Evolutionary conservation across 2,888 invertebrate species (phyloP).

Genomic region (Lymantria dispar): DNA sequence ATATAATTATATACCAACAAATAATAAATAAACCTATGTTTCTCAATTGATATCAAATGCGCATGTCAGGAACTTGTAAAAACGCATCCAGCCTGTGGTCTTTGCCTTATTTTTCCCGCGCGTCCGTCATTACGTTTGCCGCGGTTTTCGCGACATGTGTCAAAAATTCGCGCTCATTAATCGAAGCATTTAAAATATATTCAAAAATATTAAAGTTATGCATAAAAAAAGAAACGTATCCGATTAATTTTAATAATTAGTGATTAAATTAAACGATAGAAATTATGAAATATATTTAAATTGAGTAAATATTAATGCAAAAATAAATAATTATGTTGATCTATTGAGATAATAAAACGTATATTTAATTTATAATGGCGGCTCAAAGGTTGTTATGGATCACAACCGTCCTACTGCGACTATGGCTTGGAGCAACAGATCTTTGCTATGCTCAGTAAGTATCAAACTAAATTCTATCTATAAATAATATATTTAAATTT

Average conservation of each 20-base stretch:
- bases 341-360: conserved; percentile 4
- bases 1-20: too few relatives aligned
- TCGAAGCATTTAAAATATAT: background rate
- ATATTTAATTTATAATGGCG: conserved; percentile 49
- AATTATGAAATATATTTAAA: background rate
- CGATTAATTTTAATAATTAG: background rate
- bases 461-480: background rate
- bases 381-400: conserved; percentile 63
- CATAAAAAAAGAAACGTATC: too few relatives aligned
- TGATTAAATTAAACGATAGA: background rate
- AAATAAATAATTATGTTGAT: background rate
- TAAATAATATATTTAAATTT: too few relatives aligned
- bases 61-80: conserved; percentile 58
- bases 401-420: conserved; percentile 59
- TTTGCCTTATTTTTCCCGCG: conserved; percentile 46
- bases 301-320: background rate
- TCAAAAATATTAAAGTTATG: background rate
- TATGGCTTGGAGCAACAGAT: conserved; percentile 73
- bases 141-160: conserved; percentile 54
- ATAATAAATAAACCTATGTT: too few relatives aligned
- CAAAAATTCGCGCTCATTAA: conserved; percentile 44
- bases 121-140: conserved; percentile 60
- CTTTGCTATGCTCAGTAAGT: conserved; percentile 79
- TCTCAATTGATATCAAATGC: conserved; percentile 23
- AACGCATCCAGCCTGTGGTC: conserved; percentile 38